Percentiles rank a stretch among this genome's conserved stretches.
Conservation (phyloP, 92 coral and sea anemone genomes). For the Phenganax marumi region DNA sequence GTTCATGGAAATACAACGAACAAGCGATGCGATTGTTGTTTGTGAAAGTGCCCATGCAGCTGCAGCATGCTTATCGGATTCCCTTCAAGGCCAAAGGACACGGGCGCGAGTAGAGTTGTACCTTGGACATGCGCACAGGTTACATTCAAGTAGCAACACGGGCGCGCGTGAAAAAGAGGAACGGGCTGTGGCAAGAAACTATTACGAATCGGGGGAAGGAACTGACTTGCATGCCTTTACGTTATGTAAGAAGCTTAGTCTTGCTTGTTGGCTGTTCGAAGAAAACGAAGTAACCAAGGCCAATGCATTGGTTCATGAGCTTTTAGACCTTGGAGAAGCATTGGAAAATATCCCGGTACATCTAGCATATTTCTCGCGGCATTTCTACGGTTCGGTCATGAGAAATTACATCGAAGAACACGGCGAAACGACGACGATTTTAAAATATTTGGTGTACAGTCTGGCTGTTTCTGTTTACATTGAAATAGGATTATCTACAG, state of each 20-base stretch:
- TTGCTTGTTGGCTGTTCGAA: conserved; percentile 19
- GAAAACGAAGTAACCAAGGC: conserved; percentile 10
- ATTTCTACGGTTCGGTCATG: not conserved
- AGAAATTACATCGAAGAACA: conserved; percentile 14
- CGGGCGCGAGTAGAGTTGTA: not conserved
- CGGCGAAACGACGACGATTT: conserved; percentile 4
- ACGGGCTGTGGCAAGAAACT: not conserved
- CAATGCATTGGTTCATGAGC: not conserved
- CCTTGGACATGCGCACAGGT: conserved; percentile 11
- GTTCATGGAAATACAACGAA: conserved; percentile 3
- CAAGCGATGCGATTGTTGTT: conserved; percentile 8
- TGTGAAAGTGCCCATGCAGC: conserved; percentile 6
- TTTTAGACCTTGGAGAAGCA: not conserved
- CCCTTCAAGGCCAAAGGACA: not conserved
- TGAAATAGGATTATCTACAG: not conserved
- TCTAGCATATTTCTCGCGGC: not conserved
- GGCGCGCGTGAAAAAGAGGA: not conserved
- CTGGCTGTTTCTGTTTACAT: not conserved
- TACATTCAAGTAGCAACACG: not conserved
- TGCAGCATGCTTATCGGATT: conserved; percentile 9
- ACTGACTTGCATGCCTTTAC: not conserved
- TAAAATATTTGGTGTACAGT: not conserved
- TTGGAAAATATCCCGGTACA: not conserved
- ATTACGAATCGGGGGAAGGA: conserved; percentile 3
- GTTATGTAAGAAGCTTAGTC: not conserved